Evolutionary conservation across 37 sponge, comb jelly and placozoan species (phyloP).

Genomic region (Ephydatia muelleri): DNA sequence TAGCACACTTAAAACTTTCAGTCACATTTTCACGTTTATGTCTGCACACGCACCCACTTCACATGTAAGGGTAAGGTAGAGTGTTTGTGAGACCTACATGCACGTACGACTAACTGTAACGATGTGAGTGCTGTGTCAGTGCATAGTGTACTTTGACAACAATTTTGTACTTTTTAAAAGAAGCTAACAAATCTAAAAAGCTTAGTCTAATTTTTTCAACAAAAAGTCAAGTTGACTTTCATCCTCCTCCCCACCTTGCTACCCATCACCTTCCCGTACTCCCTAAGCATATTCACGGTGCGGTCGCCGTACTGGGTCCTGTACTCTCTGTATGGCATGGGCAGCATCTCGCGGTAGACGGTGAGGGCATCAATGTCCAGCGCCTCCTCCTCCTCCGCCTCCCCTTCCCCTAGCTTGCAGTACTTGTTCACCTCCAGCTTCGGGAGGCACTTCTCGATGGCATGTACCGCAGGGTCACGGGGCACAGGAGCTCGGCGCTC

Average conservation of each 20-base stretch:
- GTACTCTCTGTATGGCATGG: conserved; percentile 19
- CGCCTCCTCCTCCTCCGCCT: conserved; percentile 11
- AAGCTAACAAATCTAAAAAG: neutral
- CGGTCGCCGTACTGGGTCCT: conserved; percentile 2
- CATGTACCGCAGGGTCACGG: conserved; percentile 59
- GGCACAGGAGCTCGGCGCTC: conserved; percentile 66
- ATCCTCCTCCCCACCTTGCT: conserved; percentile 4
- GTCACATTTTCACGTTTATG: too few relatives aligned
- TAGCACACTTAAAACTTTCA: too few relatives aligned
- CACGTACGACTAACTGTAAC: too few relatives aligned
- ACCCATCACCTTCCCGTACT: conserved; percentile 46
- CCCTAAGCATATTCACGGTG: neutral
- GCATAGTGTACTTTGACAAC: too few relatives aligned
- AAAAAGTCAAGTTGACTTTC: neutral
- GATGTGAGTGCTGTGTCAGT: too few relatives aligned
- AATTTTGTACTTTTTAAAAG: neutral
- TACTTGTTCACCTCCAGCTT: conserved; percentile 57
- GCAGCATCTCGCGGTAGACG: neutral
- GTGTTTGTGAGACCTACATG: too few relatives aligned
- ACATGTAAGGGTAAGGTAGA: too few relatives aligned
- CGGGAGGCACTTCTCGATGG: conserved; percentile 46
- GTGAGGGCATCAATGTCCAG: neutral
- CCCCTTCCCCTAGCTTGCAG: conserved; percentile 47
- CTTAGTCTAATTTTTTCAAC: neutral
- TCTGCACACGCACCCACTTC: too few relatives aligned